A percentile compares a stretch with the other conserved stretches of the same genome.
Conservation (phyloP, 2,113 vertebrate genomes). For the Malaclemys terrapin region DNA sequence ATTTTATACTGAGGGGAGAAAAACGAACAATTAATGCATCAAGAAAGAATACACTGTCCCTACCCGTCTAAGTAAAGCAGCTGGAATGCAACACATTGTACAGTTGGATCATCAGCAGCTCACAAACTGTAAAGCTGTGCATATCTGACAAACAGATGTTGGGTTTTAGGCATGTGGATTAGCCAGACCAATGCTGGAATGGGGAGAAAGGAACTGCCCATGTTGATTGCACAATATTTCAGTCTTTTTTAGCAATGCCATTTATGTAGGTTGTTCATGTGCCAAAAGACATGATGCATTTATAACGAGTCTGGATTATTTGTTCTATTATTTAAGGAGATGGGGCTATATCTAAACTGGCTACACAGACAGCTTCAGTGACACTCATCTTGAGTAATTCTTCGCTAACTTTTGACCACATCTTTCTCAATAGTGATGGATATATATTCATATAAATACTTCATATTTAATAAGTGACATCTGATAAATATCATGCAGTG, state of each 20-base stretch:
- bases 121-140: slow-evolving; percentile 60
- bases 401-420: background rate
- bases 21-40: rapidly evolving
- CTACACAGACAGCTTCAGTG: background rate
- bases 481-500: background rate
- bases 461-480: background rate
- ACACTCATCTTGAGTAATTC: background rate
- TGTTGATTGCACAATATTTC: slow-evolving; percentile 50
- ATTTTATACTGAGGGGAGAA: background rate
- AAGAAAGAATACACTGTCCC: background rate
- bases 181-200: slow-evolving; percentile 52
- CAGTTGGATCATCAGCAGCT: slow-evolving; percentile 44
- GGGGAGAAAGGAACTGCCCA: slow-evolving; percentile 25
- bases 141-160: slow-evolving; percentile 49
- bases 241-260: slow-evolving; percentile 5
- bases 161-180: slow-evolving; percentile 56
- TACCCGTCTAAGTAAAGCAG: slow-evolving; percentile 23
- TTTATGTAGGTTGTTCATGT: slow-evolving; percentile 24
- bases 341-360: slow-evolving; percentile 45
- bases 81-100: slow-evolving; percentile 19
- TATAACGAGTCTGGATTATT: slow-evolving; percentile 38
- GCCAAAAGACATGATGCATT: slow-evolving; percentile 51
- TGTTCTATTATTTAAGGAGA: slow-evolving; percentile 27
- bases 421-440: background rate
- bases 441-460: background rate